Percentiles rank a stretch among this genome's conserved stretches.
These are phyloP conservation scores for Oreotrochilus melanogaster DNA, from an alignment of 2,113 vertebrate genomes.

Conservation along the genomic window DNA sequence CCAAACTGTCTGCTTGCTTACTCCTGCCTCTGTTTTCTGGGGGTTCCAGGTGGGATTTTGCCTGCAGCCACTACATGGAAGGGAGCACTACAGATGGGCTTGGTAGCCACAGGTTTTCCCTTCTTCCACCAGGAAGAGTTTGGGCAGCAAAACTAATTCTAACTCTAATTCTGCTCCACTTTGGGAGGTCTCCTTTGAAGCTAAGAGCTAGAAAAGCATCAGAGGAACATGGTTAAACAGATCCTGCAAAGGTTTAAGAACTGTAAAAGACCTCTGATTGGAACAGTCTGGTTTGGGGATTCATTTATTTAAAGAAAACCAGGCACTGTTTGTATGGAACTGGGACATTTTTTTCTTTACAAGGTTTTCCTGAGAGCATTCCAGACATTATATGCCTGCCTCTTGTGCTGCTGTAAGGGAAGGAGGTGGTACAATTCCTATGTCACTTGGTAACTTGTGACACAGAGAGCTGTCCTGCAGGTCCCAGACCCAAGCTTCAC, in stretches of 20 bases:
- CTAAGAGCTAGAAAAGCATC: not conserved
- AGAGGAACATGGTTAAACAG: not conserved
- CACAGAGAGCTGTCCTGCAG: not conserved
- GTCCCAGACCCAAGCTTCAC: not conserved
- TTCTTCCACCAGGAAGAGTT: not conserved
- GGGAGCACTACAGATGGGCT: rapidly evolving
- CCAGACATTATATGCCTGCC: not conserved
- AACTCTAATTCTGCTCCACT: rapidly evolving
- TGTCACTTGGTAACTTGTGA: not conserved
- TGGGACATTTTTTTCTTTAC: not conserved
- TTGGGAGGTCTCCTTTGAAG: not conserved
- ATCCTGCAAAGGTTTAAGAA: not conserved
- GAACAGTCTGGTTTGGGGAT: not conserved
- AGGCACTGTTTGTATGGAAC: not conserved
- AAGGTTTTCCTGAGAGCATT: not conserved
- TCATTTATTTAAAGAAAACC: not conserved
- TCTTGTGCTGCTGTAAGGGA: rapidly evolving
- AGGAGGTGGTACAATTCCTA: not conserved
- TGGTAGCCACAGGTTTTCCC: not conserved
- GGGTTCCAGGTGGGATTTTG: not conserved
- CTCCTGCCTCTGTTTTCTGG: not conserved
- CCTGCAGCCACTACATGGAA: not conserved
- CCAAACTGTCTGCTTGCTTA: not conserved
- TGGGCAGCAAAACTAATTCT: not conserved
- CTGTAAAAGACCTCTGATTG: rapidly evolving